Percentiles rank a stretch among this genome's conserved stretches.
phyloP scores from a whole-genome alignment of 1,140 invertebrate genomes.

The Ylistrum balloti region DNA sequence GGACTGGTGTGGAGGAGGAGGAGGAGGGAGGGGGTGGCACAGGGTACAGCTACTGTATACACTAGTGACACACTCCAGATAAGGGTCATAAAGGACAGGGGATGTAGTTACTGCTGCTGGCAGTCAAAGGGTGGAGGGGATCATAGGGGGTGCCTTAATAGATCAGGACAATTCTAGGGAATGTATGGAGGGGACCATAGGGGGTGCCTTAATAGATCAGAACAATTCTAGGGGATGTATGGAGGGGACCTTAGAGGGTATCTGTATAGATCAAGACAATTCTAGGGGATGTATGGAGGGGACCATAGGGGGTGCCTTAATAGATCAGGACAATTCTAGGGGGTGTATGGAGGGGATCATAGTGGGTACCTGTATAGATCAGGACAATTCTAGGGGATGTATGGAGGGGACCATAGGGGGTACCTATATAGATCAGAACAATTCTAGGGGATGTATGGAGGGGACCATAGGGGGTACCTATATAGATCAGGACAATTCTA shows the following conservation, averaged over 20 bases:
- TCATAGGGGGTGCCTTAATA: background rate
- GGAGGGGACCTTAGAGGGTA: background rate
- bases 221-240: background rate
- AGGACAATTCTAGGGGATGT: no score
- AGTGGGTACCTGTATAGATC: no score
- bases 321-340: background rate
- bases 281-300: background rate
- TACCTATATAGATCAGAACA: no score
- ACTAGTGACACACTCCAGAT: constrained; percentile 32
- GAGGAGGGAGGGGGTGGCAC: background rate
- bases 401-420: no score
- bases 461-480: no score
- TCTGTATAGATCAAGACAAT: background rate
- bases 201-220: background rate
- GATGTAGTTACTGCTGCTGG: constrained; percentile 8
- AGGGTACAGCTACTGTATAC: constrained; percentile 37
- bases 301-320: background rate
- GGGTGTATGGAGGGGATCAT: no score
- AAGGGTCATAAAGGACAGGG: constrained; percentile 32
- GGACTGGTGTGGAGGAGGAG: background rate
- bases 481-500: no score
- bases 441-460: no score
- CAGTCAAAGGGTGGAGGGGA: background rate
- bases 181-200: background rate
- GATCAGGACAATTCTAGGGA: background rate